phyloP scores from a whole-genome alignment of 1,140 invertebrate species.

The Piezodorus guildinii region DNA sequence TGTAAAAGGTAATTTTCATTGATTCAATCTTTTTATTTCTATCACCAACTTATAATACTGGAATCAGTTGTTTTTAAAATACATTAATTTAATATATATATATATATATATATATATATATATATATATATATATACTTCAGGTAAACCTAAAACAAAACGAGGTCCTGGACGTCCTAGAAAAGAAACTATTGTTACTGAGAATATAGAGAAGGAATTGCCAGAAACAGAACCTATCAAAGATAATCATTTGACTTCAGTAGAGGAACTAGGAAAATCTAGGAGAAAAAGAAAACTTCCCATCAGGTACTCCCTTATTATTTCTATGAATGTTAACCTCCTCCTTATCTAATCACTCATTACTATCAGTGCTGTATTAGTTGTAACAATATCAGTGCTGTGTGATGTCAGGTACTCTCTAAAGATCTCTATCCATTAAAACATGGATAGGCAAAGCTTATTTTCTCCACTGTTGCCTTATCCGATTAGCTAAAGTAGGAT shows the following conservation, averaged over 20 bases:
- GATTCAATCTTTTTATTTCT: too few relatives aligned
- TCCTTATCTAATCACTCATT: too few relatives aligned
- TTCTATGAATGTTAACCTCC: too few relatives aligned
- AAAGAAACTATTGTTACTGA: not conserved
- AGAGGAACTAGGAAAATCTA: not conserved
- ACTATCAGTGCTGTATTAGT: too few relatives aligned
- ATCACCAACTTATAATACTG: not conserved
- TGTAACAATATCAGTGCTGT: too few relatives aligned
- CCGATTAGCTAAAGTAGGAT: too few relatives aligned
- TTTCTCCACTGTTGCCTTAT: too few relatives aligned
- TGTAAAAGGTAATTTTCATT: not conserved
- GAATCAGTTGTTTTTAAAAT: not conserved
- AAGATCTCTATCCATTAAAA: too few relatives aligned
- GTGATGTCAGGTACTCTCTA: too few relatives aligned
- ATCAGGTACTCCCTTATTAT: not conserved
- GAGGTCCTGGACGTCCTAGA: not conserved
- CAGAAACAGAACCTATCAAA: not conserved
- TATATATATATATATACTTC: not conserved
- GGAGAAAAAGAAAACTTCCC: conserved; percentile 7
- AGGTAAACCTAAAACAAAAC: not conserved
- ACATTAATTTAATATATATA: not conserved
- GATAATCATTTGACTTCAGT: not conserved
- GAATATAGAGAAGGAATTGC: not conserved
- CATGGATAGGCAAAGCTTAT: too few relatives aligned
- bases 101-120: not conserved